Evolutionary conservation across 2,888 invertebrate genomes (phyloP).

Genomic region (Cheilosia vulpina): DNA sequence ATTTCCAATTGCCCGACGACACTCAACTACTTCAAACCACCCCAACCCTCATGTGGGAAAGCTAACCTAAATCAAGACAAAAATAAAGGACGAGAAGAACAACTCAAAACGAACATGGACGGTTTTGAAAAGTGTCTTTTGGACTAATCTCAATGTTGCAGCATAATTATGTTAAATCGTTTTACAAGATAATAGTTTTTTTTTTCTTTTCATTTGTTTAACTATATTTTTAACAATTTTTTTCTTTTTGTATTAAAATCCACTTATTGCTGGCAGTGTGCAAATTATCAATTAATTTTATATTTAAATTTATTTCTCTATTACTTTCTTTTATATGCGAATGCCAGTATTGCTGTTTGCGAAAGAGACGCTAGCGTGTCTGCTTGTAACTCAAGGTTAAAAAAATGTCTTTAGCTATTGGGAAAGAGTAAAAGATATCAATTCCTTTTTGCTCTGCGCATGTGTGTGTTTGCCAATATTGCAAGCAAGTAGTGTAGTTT

Average conservation of each 20-base stretch:
- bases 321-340: constrained; percentile 15
- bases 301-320: constrained; percentile 29
- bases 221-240: constrained; percentile 6
- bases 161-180: constrained; percentile 39
- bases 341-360: constrained; percentile 15
- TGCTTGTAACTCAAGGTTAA: not conserved
- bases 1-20: not conserved
- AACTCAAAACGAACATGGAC: constrained; percentile 53
- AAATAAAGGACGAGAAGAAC: not conserved
- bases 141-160: constrained; percentile 54
- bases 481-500: constrained; percentile 48
- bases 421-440: constrained; percentile 14
- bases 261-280: constrained; percentile 74
- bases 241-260: constrained; percentile 30
- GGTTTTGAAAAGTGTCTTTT: constrained; percentile 63
- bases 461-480: constrained; percentile 17
- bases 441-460: constrained; percentile 27
- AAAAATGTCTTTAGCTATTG: constrained; percentile 5
- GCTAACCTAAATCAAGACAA: not conserved
- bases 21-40: not conserved
- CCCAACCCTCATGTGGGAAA: not conserved
- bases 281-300: constrained; percentile 63
- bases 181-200: constrained; percentile 65
- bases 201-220: constrained; percentile 11
- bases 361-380: not conserved